phyloP scores from a whole-genome alignment of 2,797 vertebrate species.

The Chaetophractus vellerosus region DNA sequence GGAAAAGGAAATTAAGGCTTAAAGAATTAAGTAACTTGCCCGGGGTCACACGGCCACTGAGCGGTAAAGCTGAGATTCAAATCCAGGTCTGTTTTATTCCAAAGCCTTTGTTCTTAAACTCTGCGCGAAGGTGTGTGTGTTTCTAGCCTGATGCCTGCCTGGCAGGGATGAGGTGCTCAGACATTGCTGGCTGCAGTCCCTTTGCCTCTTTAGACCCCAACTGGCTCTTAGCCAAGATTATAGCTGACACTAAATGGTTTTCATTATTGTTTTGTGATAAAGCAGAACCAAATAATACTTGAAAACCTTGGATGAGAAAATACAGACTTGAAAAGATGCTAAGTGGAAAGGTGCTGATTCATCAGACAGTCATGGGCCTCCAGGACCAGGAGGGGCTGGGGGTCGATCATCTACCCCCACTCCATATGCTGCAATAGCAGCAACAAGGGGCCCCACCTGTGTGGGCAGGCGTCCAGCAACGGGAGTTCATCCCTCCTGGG shows the following conservation, averaged over 20 bases:
- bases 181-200: background rate
- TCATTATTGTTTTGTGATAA: conserved; percentile 62
- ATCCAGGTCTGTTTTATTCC: background rate
- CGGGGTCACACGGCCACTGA: background rate
- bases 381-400: fast-evolving
- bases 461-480: background rate
- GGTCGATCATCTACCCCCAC: fast-evolving
- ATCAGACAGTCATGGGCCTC: background rate
- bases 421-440: fast-evolving
- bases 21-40: background rate
- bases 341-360: background rate
- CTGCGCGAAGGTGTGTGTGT: fast-evolving
- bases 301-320: conserved; percentile 34
- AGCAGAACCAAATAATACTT: conserved; percentile 38
- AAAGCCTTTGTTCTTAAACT: background rate
- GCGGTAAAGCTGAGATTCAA: background rate
- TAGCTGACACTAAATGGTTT: background rate
- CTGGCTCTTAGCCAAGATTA: background rate
- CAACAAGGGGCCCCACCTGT: background rate
- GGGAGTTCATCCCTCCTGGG: background rate
- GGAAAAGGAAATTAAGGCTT: background rate
- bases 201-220: background rate
- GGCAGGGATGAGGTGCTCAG: fast-evolving
- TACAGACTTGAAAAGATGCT: background rate
- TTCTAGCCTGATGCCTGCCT: background rate